phyloP scores from a whole-genome alignment of 2,888 invertebrate species.

The Kryphioiulus occultus region DNA sequence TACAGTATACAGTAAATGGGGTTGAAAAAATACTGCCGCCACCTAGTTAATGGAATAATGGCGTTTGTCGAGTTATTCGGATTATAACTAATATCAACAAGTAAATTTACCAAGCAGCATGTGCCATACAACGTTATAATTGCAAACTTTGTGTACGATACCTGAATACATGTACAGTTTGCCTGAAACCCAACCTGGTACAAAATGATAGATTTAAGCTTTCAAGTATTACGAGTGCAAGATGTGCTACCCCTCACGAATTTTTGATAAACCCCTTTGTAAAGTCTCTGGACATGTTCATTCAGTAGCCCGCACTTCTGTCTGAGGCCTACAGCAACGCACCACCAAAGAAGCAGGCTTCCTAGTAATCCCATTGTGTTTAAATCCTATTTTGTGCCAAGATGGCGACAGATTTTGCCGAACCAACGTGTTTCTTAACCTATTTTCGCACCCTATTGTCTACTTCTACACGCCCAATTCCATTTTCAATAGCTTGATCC shows the following conservation, averaged over 20 bases:
- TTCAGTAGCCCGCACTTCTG: neutral
- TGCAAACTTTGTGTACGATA: no score
- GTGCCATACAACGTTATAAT: no score
- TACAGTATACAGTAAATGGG: no score
- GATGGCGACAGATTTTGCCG: slow-evolving; percentile 13
- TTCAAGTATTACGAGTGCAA: neutral
- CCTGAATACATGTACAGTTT: neutral
- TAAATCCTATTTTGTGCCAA: slow-evolving; percentile 14
- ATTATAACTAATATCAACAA: no score
- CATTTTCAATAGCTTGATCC: neutral
- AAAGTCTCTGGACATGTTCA: neutral
- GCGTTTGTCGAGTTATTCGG: no score
- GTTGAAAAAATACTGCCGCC: no score
- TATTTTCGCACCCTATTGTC: no score
- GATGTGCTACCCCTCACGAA: neutral
- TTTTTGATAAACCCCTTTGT: neutral
- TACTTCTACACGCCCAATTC: neutral
- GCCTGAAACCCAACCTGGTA: neutral
- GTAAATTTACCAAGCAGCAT: no score
- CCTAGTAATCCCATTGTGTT: neutral
- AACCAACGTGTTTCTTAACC: neutral
- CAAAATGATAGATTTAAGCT: neutral
- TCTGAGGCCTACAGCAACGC: slow-evolving; percentile 17
- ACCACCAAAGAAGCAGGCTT: neutral
- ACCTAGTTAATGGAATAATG: no score